A percentile compares a stretch with the other conserved stretches of the same genome.
phyloP scores from a whole-genome alignment of 2,113 vertebrate species.

The Entomyzon cyanotis region DNA sequence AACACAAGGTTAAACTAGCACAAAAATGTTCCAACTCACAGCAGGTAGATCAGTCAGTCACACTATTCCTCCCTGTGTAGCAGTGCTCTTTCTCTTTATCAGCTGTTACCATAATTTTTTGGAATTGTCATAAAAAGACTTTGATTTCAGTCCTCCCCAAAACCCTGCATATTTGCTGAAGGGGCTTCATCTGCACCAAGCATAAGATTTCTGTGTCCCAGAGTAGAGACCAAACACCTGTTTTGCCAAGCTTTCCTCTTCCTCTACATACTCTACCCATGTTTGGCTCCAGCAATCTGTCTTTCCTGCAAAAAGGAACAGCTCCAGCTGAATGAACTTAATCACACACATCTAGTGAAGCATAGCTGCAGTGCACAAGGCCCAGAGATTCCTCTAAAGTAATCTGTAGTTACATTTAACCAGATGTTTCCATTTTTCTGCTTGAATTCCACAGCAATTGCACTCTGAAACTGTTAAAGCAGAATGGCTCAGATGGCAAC shows the following conservation, averaged over 20 bases:
- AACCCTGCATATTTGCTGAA: background rate
- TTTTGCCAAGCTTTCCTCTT: background rate
- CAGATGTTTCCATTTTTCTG: background rate
- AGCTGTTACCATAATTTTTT: background rate
- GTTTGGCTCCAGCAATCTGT: background rate
- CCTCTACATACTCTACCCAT: background rate
- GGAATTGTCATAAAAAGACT: background rate
- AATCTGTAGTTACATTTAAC: background rate
- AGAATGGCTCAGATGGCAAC: background rate
- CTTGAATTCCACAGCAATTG: background rate
- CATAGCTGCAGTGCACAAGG: background rate
- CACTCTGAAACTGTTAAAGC: background rate
- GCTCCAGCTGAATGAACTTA: background rate
- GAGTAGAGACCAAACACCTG: background rate
- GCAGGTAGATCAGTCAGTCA: background rate
- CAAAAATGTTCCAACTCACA: background rate
- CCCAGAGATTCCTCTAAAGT: background rate
- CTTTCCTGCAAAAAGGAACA: background rate
- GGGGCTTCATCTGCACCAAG: background rate
- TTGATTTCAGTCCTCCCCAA: background rate
- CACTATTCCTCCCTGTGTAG: background rate
- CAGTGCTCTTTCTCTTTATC: background rate
- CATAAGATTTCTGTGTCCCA: background rate
- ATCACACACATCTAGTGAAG: background rate
- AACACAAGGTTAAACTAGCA: background rate